phyloP scores from a whole-genome alignment of 1,140 invertebrate species.

The Pentalonia nigronervosa region DNA sequence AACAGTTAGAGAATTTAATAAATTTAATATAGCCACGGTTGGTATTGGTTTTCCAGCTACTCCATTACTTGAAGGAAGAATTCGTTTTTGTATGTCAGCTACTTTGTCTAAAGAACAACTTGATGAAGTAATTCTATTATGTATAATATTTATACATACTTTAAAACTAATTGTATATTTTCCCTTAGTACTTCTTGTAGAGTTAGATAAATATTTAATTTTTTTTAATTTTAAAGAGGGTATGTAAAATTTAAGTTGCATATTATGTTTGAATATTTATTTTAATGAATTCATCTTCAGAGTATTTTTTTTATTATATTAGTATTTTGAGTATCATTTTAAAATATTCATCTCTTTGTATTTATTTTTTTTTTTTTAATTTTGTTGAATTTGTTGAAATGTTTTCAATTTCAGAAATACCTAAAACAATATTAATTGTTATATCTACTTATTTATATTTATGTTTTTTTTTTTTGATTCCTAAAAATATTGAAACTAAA shows the following conservation, averaged over 20 bases:
- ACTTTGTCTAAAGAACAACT: constrained; percentile 95
- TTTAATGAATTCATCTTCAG: no score
- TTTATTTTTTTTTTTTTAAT: no score
- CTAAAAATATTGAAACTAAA: no score
- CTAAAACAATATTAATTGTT: no score
- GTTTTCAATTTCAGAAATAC: no score
- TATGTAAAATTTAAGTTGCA: neutral
- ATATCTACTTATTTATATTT: no score
- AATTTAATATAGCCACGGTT: constrained; percentile 86
- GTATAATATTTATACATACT: neutral
- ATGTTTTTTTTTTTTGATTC: no score
- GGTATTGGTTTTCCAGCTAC: constrained; percentile 98
- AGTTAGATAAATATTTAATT: neutral
- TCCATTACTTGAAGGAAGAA: constrained; percentile 91
- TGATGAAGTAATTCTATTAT: constrained; percentile 75
- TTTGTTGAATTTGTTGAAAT: no score
- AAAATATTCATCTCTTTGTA: neutral
- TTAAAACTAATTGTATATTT: neutral
- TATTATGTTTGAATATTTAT: no score
- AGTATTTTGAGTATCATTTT: no score
- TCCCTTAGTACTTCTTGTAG: neutral
- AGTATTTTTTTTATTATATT: neutral
- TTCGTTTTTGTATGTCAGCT: constrained; percentile 95
- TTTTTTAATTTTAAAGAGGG: neutral
- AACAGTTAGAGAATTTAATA: constrained; percentile 84